Base-by-base conservation (phyloP, 1,140 invertebrate species). In the Acromyrmex echinatior region DNA sequence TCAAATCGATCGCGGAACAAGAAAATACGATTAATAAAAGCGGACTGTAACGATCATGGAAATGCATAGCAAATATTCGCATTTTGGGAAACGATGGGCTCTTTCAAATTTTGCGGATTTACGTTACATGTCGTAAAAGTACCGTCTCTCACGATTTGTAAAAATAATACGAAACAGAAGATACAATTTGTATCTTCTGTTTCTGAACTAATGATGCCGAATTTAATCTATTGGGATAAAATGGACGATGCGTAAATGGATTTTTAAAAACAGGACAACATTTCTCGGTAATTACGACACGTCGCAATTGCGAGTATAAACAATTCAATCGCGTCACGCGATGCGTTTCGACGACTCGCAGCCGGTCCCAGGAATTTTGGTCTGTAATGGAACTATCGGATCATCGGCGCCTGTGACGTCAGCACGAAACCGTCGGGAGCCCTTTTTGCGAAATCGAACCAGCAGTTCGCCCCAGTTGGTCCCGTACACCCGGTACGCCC, bases 401-500 rank as follows among this genome's bases (percentile, higher is more conserved):
- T 84, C 80, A 84, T 25, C 21, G 39, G 31, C 65, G 25, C 81
- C 80, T n/a, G 31, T 81, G 87, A 86, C 88, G 88, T 88, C 88
- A 89, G 63, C 81, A 39, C 49, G 60, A 90, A 86, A 86, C 63
- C 39, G 63, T 89, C 76, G 58, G 84, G 25, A 66, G 84, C 60
- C 80, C 80, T 89, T 87, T 87, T 89, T 60, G 49, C 82, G 51
- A 49, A 28, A 62, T 76, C 56, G 84, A 51, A 58, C 21, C 68
- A 58, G 53, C n/a, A 35, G 31, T 80, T 60, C 89, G 90, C 88
- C 88, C 88, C 89, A 89, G 91, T 93, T 88, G 91, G 90, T 90
- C 87, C 87, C 68, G 86, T 87, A 90, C 93, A 93, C 90, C 90
- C 92, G 85, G 88, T 91, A 91, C 87, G 73, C 84, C 88, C 78